Evolutionary conservation across 2,888 invertebrate species (phyloP), one percentile per base, ranked within the genome.

Genomic region (Andrena praecox): DNA sequence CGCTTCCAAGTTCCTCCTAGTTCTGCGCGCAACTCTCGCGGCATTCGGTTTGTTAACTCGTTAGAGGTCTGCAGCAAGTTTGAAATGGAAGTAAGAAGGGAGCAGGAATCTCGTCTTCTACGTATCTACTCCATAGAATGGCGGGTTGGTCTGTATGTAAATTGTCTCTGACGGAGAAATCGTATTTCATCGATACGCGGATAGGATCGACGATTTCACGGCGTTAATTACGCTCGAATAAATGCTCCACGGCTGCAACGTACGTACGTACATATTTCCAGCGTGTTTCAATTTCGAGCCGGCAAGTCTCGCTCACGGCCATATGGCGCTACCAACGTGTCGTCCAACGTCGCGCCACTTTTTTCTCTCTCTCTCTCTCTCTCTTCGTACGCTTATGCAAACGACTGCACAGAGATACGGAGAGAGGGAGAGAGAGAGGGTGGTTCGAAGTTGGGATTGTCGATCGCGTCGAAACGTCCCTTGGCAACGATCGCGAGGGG

Each of bases 401-500:
- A 87, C 86, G 86, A 86, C 75, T 72, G 84, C n/a, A 59, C 80
- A 54, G 74, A 54, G 56, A 27, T 24, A 20, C 20, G 4, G 27
- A 10, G 56, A 20, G 56, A 27, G 24, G 4, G 24, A 27, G 56
- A 64, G 80, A 64, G 80, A 63, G 62, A 56, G 52, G 42, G 80
- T 77, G 73, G 67, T 64, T 73, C 66, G 80, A 77, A 78, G 85
- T 82, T 62, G 75, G 82, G 76, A 86, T 78, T 80, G 86, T 80
- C 87, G 86, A 86, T 86, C 80, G 85, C 80, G 85, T 80, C 83
- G 87, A 83, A 85, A 77, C 64, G 85, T 82, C 88, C 86, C 88
- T 83, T 73, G 85, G 82, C 85, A 88, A 86, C 86, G 85, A 80
- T 85, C 80, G 66, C 71, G 72, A 75, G 80, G 85, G 87, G 83